Evolutionary conservation across 2,888 invertebrate genomes (phyloP), one percentile per base, ranked within the genome.

Genomic region (Ophonus ardosiacus): DNA sequence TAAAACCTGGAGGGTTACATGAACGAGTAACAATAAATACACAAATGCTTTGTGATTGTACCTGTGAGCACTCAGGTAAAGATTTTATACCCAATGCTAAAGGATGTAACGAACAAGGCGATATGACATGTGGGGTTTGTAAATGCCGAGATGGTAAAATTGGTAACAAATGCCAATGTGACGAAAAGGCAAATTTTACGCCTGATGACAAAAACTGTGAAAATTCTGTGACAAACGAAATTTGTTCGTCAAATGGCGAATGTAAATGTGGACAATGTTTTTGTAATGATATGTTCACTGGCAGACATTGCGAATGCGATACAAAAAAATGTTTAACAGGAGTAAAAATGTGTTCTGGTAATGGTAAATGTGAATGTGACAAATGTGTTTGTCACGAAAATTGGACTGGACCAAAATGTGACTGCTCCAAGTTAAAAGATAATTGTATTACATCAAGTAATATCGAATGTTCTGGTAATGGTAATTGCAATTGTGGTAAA

Each of bases 11-110:
- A 87, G 96, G 95, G 5, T 91, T 96, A 7, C 93, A 94, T 56
- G 97, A 97, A 89, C 93, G 93, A 86, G 90, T 97, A n/a, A 91
- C 90, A 0, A 91, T 98, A 31, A 93, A 96, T 31, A 90, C 97
- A 40, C 93, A 95, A 79, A 92, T 96, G 40, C 91, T 95, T 68
- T 96, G 96, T 88, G 93, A 94, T 85, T 97, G 97, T 90, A 92
- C 93, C 38, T 97, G 97, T 90, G 96, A 96, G 88, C 91, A 90
- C 68, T 88, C 90, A 7, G 90, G 88, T 81, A 7, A 43, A 10
- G 18, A 74, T 43, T 74, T 18, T 18, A 87, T 90, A 74, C 56
- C 86, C 0, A 90, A 92, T 80, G 92, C 94, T 3, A n/a, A 86
- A 0, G 88, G 90, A 80, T 94, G 93, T 86, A 87, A 88, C 7